A percentile compares a stretch with the other conserved stretches of the same genome.
phyloP scores from a whole-genome alignment of 2,797 vertebrate genomes.

The Scarus forsteni region DNA sequence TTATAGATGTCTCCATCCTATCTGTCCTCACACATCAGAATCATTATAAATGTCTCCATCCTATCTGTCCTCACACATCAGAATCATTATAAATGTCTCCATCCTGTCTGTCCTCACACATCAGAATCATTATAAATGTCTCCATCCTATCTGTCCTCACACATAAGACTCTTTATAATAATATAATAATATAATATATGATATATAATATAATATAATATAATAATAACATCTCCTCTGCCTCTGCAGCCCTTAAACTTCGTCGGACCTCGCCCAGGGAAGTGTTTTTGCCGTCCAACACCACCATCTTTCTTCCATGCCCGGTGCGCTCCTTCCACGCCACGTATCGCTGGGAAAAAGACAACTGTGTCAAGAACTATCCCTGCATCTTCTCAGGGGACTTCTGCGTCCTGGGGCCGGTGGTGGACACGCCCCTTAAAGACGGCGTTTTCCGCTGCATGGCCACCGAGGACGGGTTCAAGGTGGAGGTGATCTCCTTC shows the following conservation, averaged over 20 bases:
- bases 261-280: constrained; percentile 81
- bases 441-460: constrained; percentile 88
- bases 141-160: too few species aligned
- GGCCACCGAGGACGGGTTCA: constrained; percentile 85
- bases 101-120: too few species aligned
- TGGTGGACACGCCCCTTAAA: constrained; percentile 78
- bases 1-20: too few species aligned
- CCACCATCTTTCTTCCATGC: constrained; percentile 85
- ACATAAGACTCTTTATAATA: too few species aligned
- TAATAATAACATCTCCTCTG: too few species aligned
- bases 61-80: too few species aligned
- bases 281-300: constrained; percentile 80
- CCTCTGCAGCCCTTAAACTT: constrained; percentile 74
- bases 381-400: constrained; percentile 86
- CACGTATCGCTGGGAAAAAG: constrained; percentile 88
- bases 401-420: constrained; percentile 85
- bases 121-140: too few species aligned
- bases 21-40: too few species aligned
- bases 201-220: too few species aligned
- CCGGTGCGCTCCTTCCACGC: constrained; percentile 87
- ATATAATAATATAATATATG: too few species aligned
- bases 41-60: too few species aligned
- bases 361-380: constrained; percentile 83
- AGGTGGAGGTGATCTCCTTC: constrained; percentile 87
- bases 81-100: too few species aligned